Conservation (phyloP, 1,140 invertebrate species). For the Chrysomallon squamiferum region DNA sequence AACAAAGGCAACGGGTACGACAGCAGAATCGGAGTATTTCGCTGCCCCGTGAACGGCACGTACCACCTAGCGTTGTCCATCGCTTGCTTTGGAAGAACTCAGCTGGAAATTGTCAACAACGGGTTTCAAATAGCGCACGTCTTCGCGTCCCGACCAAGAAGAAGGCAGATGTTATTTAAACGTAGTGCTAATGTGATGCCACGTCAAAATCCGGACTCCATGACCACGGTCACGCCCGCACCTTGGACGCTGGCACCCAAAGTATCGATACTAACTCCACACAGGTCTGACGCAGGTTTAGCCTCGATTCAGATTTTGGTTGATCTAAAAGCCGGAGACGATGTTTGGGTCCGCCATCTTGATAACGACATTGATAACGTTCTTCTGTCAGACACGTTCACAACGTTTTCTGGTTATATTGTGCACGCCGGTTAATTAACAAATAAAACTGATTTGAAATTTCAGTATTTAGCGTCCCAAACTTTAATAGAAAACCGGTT, state of each 20-base stretch:
- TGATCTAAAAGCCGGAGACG: neutral
- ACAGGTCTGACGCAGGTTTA: neutral
- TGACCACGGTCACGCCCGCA: neutral
- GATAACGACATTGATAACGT: neutral
- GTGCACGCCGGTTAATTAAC: neutral
- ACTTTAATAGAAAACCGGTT: neutral
- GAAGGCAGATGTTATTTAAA: neutral
- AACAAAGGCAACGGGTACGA: conserved; percentile 3
- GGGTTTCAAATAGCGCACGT: neutral
- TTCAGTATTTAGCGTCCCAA: neutral
- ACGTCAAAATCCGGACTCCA: neutral
- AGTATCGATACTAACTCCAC: neutral
- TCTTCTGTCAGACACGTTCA: neutral
- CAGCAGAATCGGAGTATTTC: neutral
- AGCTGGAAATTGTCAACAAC: conserved; percentile 5
- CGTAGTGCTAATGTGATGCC: neutral
- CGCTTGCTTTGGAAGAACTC: neutral
- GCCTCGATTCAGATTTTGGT: neutral
- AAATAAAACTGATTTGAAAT: neutral
- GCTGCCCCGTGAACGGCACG: neutral
- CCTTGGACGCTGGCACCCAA: neutral
- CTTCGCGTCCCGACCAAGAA: neutral
- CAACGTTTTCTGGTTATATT: neutral
- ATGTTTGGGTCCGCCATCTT: neutral
- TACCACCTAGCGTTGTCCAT: neutral